Evolutionary conservation across 2,888 invertebrate genomes (phyloP).

Genomic region (Proisotoma minuta): DNA sequence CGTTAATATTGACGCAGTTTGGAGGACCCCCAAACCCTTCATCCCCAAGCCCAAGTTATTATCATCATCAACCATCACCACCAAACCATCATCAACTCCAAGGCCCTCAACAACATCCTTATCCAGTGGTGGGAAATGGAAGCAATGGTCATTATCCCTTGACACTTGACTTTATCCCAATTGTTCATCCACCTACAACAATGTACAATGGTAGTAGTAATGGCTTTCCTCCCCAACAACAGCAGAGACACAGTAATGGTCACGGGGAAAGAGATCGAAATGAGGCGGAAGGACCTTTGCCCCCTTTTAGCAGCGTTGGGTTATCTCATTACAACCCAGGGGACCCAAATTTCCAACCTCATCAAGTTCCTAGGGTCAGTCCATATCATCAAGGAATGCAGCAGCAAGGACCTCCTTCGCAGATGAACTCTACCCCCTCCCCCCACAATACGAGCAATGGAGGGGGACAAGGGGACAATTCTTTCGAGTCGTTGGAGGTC

Average conservation of each 20-base stretch:
- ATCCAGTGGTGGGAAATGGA: constrained; percentile 22
- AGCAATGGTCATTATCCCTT: constrained; percentile 38
- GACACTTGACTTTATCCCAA: constrained; percentile 25
- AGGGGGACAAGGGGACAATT: constrained; percentile 16
- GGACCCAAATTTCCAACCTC: constrained; percentile 4
- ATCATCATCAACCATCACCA: not conserved
- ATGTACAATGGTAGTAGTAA: not conserved
- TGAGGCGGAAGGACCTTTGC: constrained; percentile 20
- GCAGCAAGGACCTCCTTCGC: constrained; percentile 12
- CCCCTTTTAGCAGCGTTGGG: constrained; percentile 39
- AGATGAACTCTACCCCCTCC: constrained; percentile 20
- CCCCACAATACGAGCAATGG: constrained; percentile 16
- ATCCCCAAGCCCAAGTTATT: not conserved
- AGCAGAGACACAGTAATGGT: constrained; percentile 6
- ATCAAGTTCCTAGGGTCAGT: not conserved
- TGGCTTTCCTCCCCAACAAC: not conserved
- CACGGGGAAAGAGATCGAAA: constrained; percentile 5
- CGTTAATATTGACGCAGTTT: too few relatives aligned
- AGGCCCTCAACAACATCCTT: constrained; percentile 9
- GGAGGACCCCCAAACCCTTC: not conserved
- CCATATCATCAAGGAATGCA: constrained; percentile 31
- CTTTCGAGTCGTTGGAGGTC: constrained; percentile 7
- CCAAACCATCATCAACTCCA: not conserved
- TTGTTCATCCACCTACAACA: constrained; percentile 14
- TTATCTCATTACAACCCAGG: constrained; percentile 37